Evolutionary conservation across 1,140 invertebrate species (phyloP).

Genomic region (Episyrphus balteatus): DNA sequence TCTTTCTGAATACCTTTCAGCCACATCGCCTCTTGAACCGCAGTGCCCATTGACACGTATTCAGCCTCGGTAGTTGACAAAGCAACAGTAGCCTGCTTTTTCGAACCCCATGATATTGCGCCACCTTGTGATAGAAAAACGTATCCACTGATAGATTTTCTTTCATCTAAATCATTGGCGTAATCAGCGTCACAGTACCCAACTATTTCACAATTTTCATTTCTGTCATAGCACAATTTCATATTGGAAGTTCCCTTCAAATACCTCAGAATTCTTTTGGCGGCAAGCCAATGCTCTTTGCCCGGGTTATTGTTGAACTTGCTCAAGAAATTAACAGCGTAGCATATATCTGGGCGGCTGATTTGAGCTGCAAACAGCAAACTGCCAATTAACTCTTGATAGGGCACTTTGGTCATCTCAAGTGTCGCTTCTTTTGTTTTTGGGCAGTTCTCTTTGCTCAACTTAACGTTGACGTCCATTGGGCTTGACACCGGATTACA

Average conservation of each 20-base stretch:
- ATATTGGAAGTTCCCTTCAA: constrained; percentile 14
- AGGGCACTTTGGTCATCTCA: constrained; percentile 4
- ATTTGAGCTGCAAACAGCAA: constrained; percentile 19
- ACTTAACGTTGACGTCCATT: no score
- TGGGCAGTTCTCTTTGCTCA: no score
- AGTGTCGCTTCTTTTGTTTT: no score
- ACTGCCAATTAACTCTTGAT: constrained; percentile 19
- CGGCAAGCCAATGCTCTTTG: constrained; percentile 8
- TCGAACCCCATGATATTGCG: constrained; percentile 3
- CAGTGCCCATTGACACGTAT: constrained; percentile 5
- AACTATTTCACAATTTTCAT: neutral
- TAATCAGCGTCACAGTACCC: constrained; percentile 4
- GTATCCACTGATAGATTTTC: constrained; percentile 4
- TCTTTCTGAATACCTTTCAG: constrained; percentile 3
- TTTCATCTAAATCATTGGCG: constrained; percentile 5
- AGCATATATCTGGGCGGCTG: constrained; percentile 28
- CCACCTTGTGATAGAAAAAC: constrained; percentile 5
- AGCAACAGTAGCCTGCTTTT: constrained; percentile 16
- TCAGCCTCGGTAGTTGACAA: constrained; percentile 22
- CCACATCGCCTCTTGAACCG: constrained; percentile 4
- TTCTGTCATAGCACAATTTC: constrained; percentile 4
- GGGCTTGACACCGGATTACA: no score
- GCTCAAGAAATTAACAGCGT: constrained; percentile 15
- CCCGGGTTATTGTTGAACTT: constrained; percentile 11
- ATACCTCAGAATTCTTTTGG: constrained; percentile 10